Evolutionary conservation across 2,888 invertebrate genomes (phyloP).

Genomic region (Drosophila kuntzei): DNA sequence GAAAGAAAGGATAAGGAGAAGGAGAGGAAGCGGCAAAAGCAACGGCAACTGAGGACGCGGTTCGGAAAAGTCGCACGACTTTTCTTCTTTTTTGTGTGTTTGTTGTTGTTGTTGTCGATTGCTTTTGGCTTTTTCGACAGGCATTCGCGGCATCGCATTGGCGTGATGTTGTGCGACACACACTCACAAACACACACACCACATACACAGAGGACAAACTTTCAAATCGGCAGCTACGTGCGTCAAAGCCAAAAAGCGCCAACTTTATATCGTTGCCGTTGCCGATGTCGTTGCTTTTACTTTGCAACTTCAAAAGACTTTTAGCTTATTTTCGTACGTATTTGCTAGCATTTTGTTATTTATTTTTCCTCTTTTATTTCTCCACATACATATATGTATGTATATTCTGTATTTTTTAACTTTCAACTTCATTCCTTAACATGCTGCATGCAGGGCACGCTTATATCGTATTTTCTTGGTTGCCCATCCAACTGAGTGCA

Average conservation of each 20-base stretch:
- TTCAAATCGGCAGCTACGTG: conserved; percentile 79
- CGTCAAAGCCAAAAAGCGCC: conserved; percentile 80
- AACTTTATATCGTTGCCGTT: conserved; percentile 74
- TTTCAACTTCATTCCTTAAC: not conserved
- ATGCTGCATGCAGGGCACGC: conserved; percentile 23
- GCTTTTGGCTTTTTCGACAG: conserved; percentile 50
- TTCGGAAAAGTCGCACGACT: conserved; percentile 43
- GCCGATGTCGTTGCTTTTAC: conserved; percentile 74
- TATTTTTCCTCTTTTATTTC: conserved; percentile 30
- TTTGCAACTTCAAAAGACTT: conserved; percentile 80
- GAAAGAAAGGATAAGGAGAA: not conserved
- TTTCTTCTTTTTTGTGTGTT: conserved; percentile 19
- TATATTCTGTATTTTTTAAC: not conserved
- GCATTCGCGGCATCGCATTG: conserved; percentile 29
- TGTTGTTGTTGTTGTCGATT: conserved; percentile 55
- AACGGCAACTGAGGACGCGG: conserved; percentile 16
- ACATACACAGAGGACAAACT: conserved; percentile 51
- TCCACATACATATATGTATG: conserved; percentile 3
- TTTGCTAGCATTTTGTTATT: conserved; percentile 41
- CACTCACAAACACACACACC: conserved; percentile 29
- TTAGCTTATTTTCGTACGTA: conserved; percentile 71
- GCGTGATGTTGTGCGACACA: conserved; percentile 25
- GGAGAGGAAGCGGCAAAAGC: not conserved
- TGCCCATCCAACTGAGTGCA: conserved; percentile 28
- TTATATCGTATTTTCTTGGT: conserved; percentile 15